A percentile compares a stretch with the other conserved stretches of the same genome.
phyloP scores from a whole-genome alignment of 2,113 vertebrate species.

The Dicaeum eximium region DNA sequence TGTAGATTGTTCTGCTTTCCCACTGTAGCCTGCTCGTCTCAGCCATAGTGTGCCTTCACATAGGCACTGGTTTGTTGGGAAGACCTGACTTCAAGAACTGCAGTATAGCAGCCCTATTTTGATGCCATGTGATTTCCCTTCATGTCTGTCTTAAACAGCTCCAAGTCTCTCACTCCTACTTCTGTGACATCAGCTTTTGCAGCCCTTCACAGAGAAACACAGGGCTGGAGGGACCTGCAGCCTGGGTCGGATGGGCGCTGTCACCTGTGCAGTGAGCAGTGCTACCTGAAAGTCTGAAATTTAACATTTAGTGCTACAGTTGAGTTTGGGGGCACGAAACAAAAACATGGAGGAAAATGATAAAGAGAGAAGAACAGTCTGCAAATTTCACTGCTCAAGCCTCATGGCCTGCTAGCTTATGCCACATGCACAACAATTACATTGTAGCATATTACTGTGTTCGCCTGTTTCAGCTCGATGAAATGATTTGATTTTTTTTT shows the following conservation, averaged over 20 bases:
- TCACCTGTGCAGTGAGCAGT: neutral
- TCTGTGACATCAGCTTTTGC: neutral
- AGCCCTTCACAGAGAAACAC: neutral
- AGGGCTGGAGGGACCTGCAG: neutral
- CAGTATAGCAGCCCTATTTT: neutral
- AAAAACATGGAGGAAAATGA: neutral
- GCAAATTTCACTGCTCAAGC: neutral
- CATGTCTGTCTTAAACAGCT: neutral
- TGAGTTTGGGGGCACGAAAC: neutral
- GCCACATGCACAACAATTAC: neutral
- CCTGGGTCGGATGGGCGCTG: neutral
- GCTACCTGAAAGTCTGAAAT: neutral
- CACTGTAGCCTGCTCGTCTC: neutral
- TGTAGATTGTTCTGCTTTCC: neutral
- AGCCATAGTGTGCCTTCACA: accelerated
- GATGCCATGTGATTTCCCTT: neutral
- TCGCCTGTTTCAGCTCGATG: neutral
- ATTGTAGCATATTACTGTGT: neutral
- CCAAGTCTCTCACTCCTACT: neutral
- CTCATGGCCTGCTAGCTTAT: accelerated
- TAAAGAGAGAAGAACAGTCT: neutral
- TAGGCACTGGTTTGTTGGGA: neutral
- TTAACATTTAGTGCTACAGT: neutral
- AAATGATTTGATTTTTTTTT: neutral
- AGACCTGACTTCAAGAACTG: neutral